Base-by-base conservation (phyloP, 2,113 vertebrate genomes). In the Pygoscelis antarcticus region DNA sequence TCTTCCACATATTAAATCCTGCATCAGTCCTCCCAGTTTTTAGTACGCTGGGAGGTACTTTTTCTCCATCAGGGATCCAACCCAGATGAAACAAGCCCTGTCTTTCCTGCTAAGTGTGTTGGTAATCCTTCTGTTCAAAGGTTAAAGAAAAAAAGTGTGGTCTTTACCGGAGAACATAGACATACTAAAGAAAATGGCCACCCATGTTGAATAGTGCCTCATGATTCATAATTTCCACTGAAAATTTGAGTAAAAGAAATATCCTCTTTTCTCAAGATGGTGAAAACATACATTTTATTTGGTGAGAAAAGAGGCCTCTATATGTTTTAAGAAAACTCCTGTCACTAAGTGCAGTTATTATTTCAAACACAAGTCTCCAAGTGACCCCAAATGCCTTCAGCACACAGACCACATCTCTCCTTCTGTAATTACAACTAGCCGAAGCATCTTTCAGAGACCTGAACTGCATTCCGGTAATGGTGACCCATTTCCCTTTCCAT, bases 171-270 rank as follows among this genome's bases (percentile, higher is more conserved):
- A 93, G 96, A 95, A 93, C 51, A 51, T 3, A 94, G 71, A 54
- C 0, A 1, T 58, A 51, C 38, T 36, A 58, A 79, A 88, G 85
- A 95, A 97, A 89, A 94, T 0, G 23, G 49, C 58, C 46, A 77
- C 72, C 23, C 46, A 16, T 69, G 47, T 47, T 86, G 46, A 90
- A 46, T 10, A 80, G n/a, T 46, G n/a, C 12, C 26, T 93, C 34
- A 49, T 90, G 70, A 96, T 65, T 96, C 58, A 93, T 57, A 90
- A 77, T 77, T 97, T 95, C 92, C 85, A 88, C 58, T 51, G 46
- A 83, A 80, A 86, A 86, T 49, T 3, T 70, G 42, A 90, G 76
- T 93, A 60, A 80, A 75, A 83, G 32, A 80, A 93, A 62, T 70
- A 77, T 6, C 14, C 9, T 76, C 47, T 80, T 90, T 3, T 3